Base-by-base conservation (phyloP, 2,113 vertebrate genomes). In the Lagopus leucura region DNA sequence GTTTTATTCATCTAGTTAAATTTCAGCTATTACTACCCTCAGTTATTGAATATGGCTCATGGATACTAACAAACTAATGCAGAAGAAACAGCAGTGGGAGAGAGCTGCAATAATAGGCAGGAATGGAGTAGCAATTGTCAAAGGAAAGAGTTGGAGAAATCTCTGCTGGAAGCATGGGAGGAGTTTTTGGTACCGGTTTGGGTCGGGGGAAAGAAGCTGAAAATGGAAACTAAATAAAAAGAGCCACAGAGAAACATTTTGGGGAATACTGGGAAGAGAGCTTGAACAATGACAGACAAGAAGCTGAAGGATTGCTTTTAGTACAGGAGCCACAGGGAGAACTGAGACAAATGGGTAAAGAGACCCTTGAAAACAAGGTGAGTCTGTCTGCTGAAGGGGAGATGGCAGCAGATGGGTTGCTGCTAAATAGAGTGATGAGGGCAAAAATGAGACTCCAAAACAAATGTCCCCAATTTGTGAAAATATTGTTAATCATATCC, bases 51-150 rank as follows among this genome's bases (percentile, higher is more conserved):
- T 76, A 76, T 45, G 45, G 71, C 86, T 75, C 52, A 38, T 30
- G 38, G 19, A 80, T 76, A 48, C 67, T 50, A 73, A 76, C 30
- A 82, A 74, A 70, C 36, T 82, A 74, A 92, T 52, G 69, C 0
- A 91, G 79, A 45, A 86, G 66, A 86, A 87, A 52, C 28, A 74
- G 70, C 30, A 86, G 70, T 42, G 40, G 69, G 76, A 90, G 66
- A 61, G 43, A 89, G 38, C 8, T 75, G 71, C 58, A 83, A 86
- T n/a, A 94, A 92, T 86, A 91, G 36, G 28, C 76, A 93, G 67
- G 73, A 94, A 86, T n/a, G 13, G 65, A 36, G 69, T 81, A 36
- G 80, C 61, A 84, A 14, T 4, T 94, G 70, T 65, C 54, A 54
- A 38, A 86, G 76, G 80, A 89, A 81, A 48, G 9, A 15, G 34